Evolutionary conservation across 2,888 invertebrate genomes (phyloP).

Genomic region (Mesorhabditis spiculigera): DNA sequence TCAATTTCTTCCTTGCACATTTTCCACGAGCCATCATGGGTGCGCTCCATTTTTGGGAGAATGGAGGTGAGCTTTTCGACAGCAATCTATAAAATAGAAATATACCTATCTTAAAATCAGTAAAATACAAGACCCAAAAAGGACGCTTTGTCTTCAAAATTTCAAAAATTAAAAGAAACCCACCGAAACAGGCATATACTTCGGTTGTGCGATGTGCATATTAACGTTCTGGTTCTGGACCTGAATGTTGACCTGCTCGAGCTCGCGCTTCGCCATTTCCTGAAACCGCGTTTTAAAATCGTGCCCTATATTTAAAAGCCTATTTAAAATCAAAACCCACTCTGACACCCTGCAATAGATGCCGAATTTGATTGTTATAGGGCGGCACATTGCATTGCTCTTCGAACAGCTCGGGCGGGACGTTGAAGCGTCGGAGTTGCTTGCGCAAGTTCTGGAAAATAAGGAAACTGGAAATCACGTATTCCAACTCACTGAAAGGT

Average conservation of each 20-base stretch:
- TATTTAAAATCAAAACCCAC: too few relatives aligned
- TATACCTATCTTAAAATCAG: background rate
- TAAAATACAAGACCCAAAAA: background rate
- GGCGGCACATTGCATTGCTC: background rate
- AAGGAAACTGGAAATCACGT: background rate
- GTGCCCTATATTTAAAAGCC: too few relatives aligned
- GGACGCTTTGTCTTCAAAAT: background rate
- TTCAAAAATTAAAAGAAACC: background rate
- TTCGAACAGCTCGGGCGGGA: background rate
- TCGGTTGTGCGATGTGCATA: background rate
- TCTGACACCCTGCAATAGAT: too few relatives aligned
- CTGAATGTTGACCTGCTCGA: background rate
- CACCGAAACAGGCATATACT: constrained; percentile 1
- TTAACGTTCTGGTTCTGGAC: background rate
- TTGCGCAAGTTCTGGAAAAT: background rate
- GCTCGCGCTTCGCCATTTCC: background rate
- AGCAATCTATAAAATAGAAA: background rate
- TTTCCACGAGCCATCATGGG: background rate
- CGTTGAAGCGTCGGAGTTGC: constrained; percentile 3
- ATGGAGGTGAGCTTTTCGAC: background rate
- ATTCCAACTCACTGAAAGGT: background rate
- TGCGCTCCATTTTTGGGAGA: background rate
- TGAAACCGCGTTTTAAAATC: background rate
- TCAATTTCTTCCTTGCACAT: background rate
- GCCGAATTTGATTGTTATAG: background rate